These are phyloP conservation scores for Dendrocopos noguchii DNA, from an alignment of 2,113 vertebrate species.

Conservation along the genomic window DNA sequence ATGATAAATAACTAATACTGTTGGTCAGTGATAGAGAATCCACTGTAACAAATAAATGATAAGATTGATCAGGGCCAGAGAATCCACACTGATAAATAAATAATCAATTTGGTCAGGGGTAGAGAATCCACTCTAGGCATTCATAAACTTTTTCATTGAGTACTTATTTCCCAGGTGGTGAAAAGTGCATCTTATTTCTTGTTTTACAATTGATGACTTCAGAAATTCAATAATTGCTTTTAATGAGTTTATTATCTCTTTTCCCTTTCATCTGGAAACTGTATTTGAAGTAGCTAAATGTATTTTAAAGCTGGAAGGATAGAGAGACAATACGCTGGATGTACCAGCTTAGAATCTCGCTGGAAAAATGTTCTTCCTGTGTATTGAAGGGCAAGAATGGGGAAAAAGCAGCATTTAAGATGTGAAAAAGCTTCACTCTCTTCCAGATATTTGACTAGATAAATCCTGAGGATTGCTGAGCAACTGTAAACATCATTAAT, in stretches of 20 bases:
- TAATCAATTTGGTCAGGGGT: no score
- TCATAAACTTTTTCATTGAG: neutral
- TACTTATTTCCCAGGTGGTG: neutral
- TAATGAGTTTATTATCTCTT: neutral
- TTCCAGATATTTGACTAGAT: neutral
- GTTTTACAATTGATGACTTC: neutral
- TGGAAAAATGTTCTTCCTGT: neutral
- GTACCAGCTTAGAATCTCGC: neutral
- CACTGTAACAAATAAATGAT: no score
- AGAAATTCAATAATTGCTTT: neutral
- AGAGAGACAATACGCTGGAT: neutral
- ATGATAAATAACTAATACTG: no score
- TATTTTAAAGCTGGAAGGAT: neutral
- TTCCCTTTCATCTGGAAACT: neutral
- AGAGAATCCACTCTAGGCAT: neutral
- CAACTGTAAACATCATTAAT: neutral
- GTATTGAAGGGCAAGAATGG: neutral
- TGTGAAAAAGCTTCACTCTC: neutral
- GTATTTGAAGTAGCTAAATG: neutral
- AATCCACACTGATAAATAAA: no score
- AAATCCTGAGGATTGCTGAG: neutral
- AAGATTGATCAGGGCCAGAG: no score
- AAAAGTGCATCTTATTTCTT: neutral
- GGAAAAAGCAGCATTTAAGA: neutral
- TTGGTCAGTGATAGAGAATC: neutral